Conservation (phyloP, 2,797 vertebrate genomes). For the Chaunax sp. region DNA sequence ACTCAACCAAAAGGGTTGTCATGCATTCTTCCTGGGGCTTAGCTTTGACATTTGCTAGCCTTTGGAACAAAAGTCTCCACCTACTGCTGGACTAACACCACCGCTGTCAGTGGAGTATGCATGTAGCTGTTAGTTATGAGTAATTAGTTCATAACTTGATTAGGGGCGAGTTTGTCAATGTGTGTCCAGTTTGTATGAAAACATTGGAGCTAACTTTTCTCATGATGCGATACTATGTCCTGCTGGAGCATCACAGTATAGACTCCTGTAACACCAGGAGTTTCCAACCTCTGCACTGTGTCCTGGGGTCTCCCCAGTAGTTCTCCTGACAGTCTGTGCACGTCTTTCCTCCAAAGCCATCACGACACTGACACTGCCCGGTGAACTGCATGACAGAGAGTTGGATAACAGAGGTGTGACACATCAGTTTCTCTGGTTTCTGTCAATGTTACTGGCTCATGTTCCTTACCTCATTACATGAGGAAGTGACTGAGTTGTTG, state of each 20-base stretch:
- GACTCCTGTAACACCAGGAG: background rate
- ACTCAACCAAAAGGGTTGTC: no score
- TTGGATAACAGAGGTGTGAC: background rate
- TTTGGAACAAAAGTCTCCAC: no score
- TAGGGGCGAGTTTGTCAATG: background rate
- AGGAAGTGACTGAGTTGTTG: conserved; percentile 85
- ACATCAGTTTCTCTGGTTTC: background rate
- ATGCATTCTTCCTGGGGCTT: no score
- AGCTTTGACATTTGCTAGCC: no score
- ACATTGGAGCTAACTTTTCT: no score
- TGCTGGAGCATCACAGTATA: background rate
- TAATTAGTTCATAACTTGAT: background rate
- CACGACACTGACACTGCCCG: conserved; percentile 93
- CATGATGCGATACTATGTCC: no score
- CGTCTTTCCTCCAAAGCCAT: conserved; percentile 92
- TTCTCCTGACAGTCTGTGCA: conserved; percentile 95
- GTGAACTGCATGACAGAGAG: conserved; percentile 85
- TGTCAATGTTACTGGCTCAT: background rate
- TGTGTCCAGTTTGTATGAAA: no score
- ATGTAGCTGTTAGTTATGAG: no score
- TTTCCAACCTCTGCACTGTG: conserved; percentile 90
- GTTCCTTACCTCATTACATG: conserved; percentile 91
- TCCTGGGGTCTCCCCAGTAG: conserved; percentile 92
- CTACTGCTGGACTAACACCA: no score
- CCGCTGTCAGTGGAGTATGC: no score